Percentiles rank a stretch among this genome's conserved stretches.
Evolutionary conservation across 2,888 invertebrate species (phyloP).

Genomic region (Rotaria macrura): DNA sequence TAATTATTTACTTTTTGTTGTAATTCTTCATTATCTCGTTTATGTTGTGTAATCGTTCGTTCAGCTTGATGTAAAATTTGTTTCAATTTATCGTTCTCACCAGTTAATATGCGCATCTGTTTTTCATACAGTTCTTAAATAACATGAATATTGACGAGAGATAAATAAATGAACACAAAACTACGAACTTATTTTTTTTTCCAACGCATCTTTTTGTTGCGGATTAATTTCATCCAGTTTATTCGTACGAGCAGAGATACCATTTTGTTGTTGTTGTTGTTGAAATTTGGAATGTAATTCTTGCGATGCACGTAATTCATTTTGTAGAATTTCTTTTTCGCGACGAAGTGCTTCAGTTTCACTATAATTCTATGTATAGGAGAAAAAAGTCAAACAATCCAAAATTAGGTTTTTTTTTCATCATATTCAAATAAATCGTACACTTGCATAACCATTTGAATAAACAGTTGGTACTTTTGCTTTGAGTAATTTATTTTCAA

Average conservation of each 20-base stretch:
- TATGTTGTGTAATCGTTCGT: background rate
- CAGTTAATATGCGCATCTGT: background rate
- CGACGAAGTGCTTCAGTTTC: background rate
- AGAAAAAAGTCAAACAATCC: background rate
- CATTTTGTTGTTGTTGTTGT: background rate
- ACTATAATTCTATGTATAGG: background rate
- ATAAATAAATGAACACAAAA: too few relatives aligned
- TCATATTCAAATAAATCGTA: background rate
- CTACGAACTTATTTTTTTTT: slow-evolving; percentile 14
- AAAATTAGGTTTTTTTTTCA: background rate
- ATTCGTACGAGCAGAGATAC: background rate
- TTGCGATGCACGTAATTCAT: background rate
- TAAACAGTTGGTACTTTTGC: slow-evolving; percentile 24
- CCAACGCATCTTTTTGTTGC: background rate
- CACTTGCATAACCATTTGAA: background rate
- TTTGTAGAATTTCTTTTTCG: background rate
- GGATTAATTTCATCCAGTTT: background rate
- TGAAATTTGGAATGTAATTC: background rate
- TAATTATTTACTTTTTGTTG: slow-evolving; percentile 8
- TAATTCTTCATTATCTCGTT: slow-evolving; percentile 26
- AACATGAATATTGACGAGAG: background rate
- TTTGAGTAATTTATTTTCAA: slow-evolving; percentile 32
- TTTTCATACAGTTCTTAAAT: slow-evolving; percentile 14
- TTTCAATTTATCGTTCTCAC: slow-evolving; percentile 25
- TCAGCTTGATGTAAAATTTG: slow-evolving; percentile 10